phyloP scores from a whole-genome alignment of 2,113 vertebrate species.

The Python bivittatus region DNA sequence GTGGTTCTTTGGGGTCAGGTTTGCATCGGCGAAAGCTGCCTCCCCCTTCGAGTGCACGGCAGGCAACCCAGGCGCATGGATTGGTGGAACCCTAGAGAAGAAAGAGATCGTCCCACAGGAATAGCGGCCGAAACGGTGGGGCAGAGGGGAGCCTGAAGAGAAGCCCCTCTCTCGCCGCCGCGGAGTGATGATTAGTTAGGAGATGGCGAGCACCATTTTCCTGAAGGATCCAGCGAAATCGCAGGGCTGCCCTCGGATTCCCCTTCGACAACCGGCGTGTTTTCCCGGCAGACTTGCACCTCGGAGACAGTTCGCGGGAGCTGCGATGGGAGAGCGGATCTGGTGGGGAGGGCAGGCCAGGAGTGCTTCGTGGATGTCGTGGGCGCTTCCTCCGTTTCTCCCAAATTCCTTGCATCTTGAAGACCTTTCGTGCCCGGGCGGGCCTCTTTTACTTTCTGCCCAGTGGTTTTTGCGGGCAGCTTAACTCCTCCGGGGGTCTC shows the following conservation, averaged over 20 bases:
- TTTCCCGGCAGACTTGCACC: neutral
- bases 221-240: neutral
- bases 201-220: neutral
- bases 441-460: neutral
- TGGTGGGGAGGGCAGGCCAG: neutral
- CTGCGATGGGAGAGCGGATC: neutral
- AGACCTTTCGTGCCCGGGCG: neutral
- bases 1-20: constrained; percentile 55
- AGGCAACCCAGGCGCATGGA: constrained; percentile 41
- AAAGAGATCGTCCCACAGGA: constrained; percentile 6
- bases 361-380: neutral
- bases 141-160: accelerated
- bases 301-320: neutral
- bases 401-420: neutral
- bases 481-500: neutral
- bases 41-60: constrained; percentile 36
- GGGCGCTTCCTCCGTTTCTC: neutral
- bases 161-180: neutral
- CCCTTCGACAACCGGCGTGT: neutral
- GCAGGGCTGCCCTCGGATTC: neutral
- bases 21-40: constrained; percentile 56
- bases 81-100: neutral
- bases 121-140: neutral
- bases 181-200: neutral
- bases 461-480: neutral